A percentile compares a stretch with the other conserved stretches of the same genome.
Conservation (phyloP, 2,888 invertebrate species). For the Cryptus viduatorius region DNA sequence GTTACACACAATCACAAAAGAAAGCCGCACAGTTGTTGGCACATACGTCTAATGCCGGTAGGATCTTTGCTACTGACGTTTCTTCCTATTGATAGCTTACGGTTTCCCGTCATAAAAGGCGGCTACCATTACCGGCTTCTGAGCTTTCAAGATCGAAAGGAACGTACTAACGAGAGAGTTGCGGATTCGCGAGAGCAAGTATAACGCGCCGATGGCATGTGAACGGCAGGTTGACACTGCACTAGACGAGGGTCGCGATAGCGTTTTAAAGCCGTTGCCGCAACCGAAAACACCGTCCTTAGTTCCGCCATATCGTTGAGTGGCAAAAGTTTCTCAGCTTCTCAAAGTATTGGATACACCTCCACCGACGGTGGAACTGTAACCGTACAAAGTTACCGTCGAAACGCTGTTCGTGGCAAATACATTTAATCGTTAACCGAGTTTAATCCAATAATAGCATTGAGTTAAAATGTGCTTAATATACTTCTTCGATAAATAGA, state of each 20-base stretch:
- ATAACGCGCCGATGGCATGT: constrained; percentile 15
- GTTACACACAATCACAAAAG: constrained; percentile 17
- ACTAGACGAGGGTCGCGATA: constrained; percentile 54
- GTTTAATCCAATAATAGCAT: too few species aligned
- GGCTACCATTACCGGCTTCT: constrained; percentile 25
- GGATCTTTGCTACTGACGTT: constrained; percentile 45
- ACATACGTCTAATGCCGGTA: constrained; percentile 5
- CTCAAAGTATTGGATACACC: neutral
- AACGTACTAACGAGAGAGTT: constrained; percentile 56
- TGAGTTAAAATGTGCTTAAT: too few species aligned
- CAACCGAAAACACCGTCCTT: constrained; percentile 5
- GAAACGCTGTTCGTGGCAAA: too few species aligned
- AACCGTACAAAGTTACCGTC: neutral
- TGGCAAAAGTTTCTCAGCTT: constrained; percentile 48
- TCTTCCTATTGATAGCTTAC: constrained; percentile 28
- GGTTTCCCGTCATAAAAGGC: constrained; percentile 22
- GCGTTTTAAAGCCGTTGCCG: constrained; percentile 43
- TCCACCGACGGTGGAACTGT: neutral
- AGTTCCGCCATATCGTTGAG: constrained; percentile 35
- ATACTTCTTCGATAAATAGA: too few species aligned
- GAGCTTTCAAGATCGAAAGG: constrained; percentile 33
- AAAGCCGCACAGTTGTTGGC: constrained; percentile 30
- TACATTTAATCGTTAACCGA: too few species aligned
- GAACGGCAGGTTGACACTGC: constrained; percentile 56
- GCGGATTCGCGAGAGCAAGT: constrained; percentile 25